Evolutionary conservation across 2,888 invertebrate genomes (phyloP).

Genomic region (Ormyrus rosae): DNA sequence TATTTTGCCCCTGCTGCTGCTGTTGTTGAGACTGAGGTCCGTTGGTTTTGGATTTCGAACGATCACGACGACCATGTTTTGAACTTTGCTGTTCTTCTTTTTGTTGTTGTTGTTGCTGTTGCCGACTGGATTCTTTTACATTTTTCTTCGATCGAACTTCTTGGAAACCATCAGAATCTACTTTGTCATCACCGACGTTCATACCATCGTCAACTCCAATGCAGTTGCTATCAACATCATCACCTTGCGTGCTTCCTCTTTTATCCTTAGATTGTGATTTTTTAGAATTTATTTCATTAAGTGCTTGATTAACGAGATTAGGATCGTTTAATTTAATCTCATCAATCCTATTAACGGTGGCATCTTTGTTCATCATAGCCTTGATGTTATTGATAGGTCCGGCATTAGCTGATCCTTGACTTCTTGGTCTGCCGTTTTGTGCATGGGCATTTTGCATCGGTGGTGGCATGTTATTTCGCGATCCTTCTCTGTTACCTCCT

Average conservation of each 20-base stretch:
- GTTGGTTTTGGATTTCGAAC: slow-evolving; percentile 72
- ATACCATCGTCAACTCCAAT: slow-evolving; percentile 73
- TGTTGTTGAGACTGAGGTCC: slow-evolving; percentile 67
- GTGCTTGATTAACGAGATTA: slow-evolving; percentile 77
- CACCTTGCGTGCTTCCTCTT: slow-evolving; percentile 72
- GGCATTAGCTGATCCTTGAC: slow-evolving; percentile 68
- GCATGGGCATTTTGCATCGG: slow-evolving; percentile 68
- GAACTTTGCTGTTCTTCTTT: slow-evolving; percentile 68
- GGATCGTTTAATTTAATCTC: slow-evolving; percentile 78
- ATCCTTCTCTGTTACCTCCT: slow-evolving; percentile 54
- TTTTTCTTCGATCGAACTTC: slow-evolving; percentile 90
- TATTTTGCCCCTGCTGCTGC: slow-evolving; percentile 75
- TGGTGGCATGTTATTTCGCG: slow-evolving; percentile 68
- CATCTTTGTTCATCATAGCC: slow-evolving; percentile 69
- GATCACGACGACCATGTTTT: slow-evolving; percentile 68
- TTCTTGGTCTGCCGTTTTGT: slow-evolving; percentile 70
- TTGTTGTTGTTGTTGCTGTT: slow-evolving; percentile 71
- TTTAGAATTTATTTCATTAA: slow-evolving; percentile 75
- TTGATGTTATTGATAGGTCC: slow-evolving; percentile 59
- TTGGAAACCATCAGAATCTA: slow-evolving; percentile 86
- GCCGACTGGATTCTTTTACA: slow-evolving; percentile 80
- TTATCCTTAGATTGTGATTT: slow-evolving; percentile 69
- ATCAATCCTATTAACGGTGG: slow-evolving; percentile 77
- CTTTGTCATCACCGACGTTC: slow-evolving; percentile 69
- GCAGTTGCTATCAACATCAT: slow-evolving; percentile 78